phyloP scores from a whole-genome alignment of 2,113 vertebrate genomes.

The Morone saxatilis region DNA sequence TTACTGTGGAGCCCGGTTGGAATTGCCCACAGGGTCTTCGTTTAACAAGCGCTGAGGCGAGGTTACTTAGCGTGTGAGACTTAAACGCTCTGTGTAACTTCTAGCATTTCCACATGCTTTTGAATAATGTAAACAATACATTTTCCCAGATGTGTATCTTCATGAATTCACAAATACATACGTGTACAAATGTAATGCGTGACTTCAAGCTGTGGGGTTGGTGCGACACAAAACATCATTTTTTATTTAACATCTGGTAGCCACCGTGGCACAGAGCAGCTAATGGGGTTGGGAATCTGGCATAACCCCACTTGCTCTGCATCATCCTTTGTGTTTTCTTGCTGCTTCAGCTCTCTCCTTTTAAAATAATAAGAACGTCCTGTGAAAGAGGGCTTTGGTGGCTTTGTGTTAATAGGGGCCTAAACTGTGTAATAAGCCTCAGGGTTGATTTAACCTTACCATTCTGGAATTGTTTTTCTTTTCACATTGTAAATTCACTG shows the following conservation, averaged over 20 bases:
- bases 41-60: background rate
- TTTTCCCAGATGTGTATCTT: constrained; percentile 25
- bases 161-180: constrained; percentile 9
- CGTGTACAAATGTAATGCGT: background rate
- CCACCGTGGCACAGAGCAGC: constrained; percentile 31
- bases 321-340: background rate
- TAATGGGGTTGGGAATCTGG: constrained; percentile 49
- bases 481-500: constrained; percentile 50
- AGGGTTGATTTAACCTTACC: constrained; percentile 46
- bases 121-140: constrained; percentile 37
- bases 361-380: constrained; percentile 31
- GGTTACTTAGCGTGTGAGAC: background rate
- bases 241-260: constrained; percentile 69
- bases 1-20: constrained; percentile 1
- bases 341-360: background rate
- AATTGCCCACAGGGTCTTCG: background rate
- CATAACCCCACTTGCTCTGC: background rate
- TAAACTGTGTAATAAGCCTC: constrained; percentile 39
- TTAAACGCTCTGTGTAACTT: background rate
- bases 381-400: background rate
- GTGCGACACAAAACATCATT: constrained; percentile 48
- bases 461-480: constrained; percentile 18
- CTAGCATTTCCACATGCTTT: background rate
- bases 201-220: constrained; percentile 31
- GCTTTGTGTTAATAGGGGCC: constrained; percentile 46